Conservation (phyloP, 2,888 invertebrate genomes). For the Onchidella celtica region DNA sequence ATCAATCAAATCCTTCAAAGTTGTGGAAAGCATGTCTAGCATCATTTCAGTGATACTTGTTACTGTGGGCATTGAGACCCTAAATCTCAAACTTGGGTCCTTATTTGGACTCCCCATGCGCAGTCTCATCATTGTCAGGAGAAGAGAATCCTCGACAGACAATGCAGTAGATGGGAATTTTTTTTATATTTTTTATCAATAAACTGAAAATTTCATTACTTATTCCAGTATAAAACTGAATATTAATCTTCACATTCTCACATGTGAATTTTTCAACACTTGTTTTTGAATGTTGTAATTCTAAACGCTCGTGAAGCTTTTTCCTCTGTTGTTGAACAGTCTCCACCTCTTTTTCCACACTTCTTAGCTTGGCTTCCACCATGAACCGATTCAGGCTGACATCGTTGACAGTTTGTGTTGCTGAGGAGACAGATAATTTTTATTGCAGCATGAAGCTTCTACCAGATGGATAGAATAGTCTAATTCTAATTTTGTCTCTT, state of each 20-base stretch:
- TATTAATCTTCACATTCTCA: not conserved
- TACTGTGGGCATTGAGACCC: not conserved
- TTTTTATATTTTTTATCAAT: not conserved
- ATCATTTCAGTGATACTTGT: not conserved
- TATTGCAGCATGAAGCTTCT: too few species aligned
- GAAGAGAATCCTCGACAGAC: not conserved
- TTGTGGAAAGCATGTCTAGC: not conserved
- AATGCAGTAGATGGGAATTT: not conserved
- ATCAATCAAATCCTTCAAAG: not conserved
- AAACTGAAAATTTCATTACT: not conserved
- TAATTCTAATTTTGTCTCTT: too few species aligned
- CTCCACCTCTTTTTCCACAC: too few species aligned
- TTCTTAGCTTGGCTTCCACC: too few species aligned
- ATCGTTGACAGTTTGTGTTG: too few species aligned
- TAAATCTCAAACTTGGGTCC: not conserved
- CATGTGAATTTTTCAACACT: too few species aligned
- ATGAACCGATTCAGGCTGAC: too few species aligned
- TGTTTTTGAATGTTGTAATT: too few species aligned
- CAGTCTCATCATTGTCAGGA: not conserved
- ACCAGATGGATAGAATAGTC: too few species aligned
- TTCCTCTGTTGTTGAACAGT: too few species aligned
- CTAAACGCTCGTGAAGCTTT: too few species aligned
- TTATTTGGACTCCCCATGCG: not conserved
- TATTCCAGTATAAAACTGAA: not conserved
- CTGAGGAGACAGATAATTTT: too few species aligned